Percentiles rank a stretch among this genome's conserved stretches.
phyloP scores from a whole-genome alignment of 2,113 vertebrate genomes.

The Ancistrus triradiatus region DNA sequence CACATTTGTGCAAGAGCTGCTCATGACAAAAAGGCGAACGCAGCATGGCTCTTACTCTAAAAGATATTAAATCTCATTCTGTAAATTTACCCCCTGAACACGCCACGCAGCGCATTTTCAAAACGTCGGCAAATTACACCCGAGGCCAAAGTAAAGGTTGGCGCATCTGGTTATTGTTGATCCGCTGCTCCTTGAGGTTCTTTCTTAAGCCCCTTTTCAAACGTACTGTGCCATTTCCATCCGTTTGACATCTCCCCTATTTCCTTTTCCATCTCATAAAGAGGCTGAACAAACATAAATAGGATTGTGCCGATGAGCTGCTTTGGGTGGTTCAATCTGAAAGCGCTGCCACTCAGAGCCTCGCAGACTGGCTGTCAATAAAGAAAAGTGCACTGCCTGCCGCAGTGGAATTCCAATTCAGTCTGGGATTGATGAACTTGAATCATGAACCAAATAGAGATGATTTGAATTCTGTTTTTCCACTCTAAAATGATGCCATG shows the following conservation, averaged over 20 bases:
- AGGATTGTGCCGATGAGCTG: not conserved
- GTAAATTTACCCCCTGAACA: not conserved
- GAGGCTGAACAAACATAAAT: constrained; percentile 9
- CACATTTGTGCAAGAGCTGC: constrained; percentile 13
- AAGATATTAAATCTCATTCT: constrained; percentile 33
- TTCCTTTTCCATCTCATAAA: not conserved
- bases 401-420: too few relatives aligned
- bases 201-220: constrained; percentile 1
- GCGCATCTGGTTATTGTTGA: constrained; percentile 25
- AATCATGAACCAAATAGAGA: too few relatives aligned
- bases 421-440: too few relatives aligned
- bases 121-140: constrained; percentile 20
- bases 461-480: too few relatives aligned
- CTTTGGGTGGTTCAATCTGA: not conserved
- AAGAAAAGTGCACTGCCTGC: too few relatives aligned
- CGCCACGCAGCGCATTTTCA: not conserved
- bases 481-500: too few relatives aligned
- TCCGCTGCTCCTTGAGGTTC: not conserved
- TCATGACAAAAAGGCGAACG: constrained; percentile 7
- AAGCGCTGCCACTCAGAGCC: not conserved
- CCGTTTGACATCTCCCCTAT: not conserved
- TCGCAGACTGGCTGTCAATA: not conserved
- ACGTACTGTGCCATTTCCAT: constrained; percentile 6
- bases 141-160: constrained; percentile 7
- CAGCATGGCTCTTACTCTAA: constrained; percentile 1